Conservation (phyloP, 2,797 vertebrate genomes). For the Phylloscopus collybita region DNA sequence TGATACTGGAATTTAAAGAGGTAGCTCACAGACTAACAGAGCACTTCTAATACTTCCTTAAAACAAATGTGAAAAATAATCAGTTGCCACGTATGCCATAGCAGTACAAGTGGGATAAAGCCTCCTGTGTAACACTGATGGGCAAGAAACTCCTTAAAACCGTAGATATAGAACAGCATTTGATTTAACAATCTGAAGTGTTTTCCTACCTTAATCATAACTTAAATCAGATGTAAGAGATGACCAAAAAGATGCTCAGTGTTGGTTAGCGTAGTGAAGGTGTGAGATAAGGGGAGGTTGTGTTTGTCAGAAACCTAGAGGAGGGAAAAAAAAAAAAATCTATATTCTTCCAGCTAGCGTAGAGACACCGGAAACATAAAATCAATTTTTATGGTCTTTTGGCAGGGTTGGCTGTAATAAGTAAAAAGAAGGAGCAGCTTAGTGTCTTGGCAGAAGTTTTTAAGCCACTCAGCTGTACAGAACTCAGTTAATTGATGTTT, state of each 20-base stretch:
- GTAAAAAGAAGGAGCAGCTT: slow-evolving; percentile 51
- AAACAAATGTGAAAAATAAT: slow-evolving; percentile 13
- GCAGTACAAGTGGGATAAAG: not conserved
- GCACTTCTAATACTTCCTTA: not conserved
- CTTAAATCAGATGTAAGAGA: not conserved
- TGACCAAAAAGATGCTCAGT: not conserved
- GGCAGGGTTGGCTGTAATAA: slow-evolving; percentile 36
- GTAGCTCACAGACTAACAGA: not conserved
- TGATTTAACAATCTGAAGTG: not conserved
- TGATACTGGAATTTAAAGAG: slow-evolving; percentile 57
- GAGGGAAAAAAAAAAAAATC: not conserved
- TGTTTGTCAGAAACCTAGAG: slow-evolving; percentile 35
- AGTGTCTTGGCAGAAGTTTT: slow-evolving; percentile 58
- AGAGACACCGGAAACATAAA: slow-evolving; percentile 52
- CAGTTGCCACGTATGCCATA: not conserved
- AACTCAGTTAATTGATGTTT: slow-evolving; percentile 38
- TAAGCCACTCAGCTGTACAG: slow-evolving; percentile 20
- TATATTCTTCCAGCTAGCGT: slow-evolving; percentile 44
- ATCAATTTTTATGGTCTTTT: slow-evolving; percentile 63
- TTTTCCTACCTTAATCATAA: slow-evolving; percentile 1
- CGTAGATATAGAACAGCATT: not conserved
- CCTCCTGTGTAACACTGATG: not conserved
- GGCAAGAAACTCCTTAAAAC: not conserved
- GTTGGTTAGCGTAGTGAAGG: not conserved
- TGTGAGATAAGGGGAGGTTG: slow-evolving; percentile 45